Evolutionary conservation across 2,888 invertebrate genomes (phyloP), one percentile per base, ranked within the genome.

Genomic region (Tetheella fluctuosa): DNA sequence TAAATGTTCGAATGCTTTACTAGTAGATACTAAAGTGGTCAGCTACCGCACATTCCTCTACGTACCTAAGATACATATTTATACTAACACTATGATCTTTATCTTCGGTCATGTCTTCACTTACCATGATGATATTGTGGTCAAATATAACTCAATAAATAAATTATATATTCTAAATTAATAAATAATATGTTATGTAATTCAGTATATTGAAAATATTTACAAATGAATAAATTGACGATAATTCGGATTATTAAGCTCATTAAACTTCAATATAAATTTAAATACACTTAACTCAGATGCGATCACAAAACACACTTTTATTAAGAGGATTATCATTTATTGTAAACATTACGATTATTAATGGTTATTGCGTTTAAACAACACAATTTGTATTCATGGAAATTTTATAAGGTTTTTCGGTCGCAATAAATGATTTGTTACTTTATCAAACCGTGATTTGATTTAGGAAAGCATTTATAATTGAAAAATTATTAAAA

Each of bases 301-400:
- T 30, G 17, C 30, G 30, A 34, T 30, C 30, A 28, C 28, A 30
- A 30, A 30, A 30, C 34, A 54, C 30, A 28, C n/a, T 34, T 30
- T n/a, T 28, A 54, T 34, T 34, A 30, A 20, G 42, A 17, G 48
- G 28, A 54, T 30, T 30, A 54, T 54, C 17, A 3, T 54, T 30
- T n/a, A 20, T 30, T 54, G 2, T 17, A 20, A 28, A 2, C n/a
- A 6, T 8, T 54, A 12, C 20, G 28, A 28, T 54, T 20, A 34
- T 34, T 54, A 34, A 28, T 48, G 48, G 48, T 20, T 48, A 48
- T 48, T 20, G 48, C 20, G 20, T 48, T 48, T 20, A 42, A 48
- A 48, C 2, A 48, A 48, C 48, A 48, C 20, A 0, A 20, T 48
- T 48, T 48, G n/a, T 48, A 48, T 20, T 20, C 48, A 48, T 48